Evolutionary conservation across 1,140 invertebrate genomes (phyloP).

Genomic region (Ephestia elutella): DNA sequence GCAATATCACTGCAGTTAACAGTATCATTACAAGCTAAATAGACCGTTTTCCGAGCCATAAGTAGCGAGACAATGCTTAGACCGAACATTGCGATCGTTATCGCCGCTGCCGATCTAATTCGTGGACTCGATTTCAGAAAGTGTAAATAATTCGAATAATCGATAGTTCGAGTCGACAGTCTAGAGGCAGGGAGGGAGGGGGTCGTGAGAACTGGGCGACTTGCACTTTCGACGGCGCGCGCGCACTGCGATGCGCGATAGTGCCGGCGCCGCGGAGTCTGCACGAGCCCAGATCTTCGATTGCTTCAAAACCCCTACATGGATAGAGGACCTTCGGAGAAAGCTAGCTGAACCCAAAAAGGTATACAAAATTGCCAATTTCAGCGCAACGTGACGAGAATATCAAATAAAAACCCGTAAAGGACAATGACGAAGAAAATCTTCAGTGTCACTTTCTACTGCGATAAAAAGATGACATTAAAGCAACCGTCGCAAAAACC

Average conservation of each 20-base stretch:
- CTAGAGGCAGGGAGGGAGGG: slow-evolving; percentile 19
- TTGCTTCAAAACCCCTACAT: slow-evolving; percentile 20
- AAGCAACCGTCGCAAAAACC: slow-evolving; percentile 44
- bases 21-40: slow-evolving; percentile 5
- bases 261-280: slow-evolving; percentile 47
- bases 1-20: not conserved
- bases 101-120: slow-evolving; percentile 19
- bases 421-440: slow-evolving; percentile 10
- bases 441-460: slow-evolving; percentile 19
- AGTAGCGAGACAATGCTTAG: not conserved
- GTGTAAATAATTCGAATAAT: slow-evolving; percentile 48
- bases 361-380: not conserved
- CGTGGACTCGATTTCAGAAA: slow-evolving; percentile 35
- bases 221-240: slow-evolving; percentile 62
- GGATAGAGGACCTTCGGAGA: slow-evolving; percentile 23
- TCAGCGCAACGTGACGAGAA: not conserved
- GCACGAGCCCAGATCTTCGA: slow-evolving; percentile 39
- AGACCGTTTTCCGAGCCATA: not conserved
- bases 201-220: slow-evolving; percentile 60
- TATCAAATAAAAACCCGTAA: not conserved
- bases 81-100: slow-evolving; percentile 29
- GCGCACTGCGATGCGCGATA: slow-evolving; percentile 35
- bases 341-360: slow-evolving; percentile 20
- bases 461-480: slow-evolving; percentile 24
- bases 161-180: slow-evolving; percentile 31